phyloP scores from a whole-genome alignment of 64 coral and sea anemone species.

The Astreopora myriophthalma region DNA sequence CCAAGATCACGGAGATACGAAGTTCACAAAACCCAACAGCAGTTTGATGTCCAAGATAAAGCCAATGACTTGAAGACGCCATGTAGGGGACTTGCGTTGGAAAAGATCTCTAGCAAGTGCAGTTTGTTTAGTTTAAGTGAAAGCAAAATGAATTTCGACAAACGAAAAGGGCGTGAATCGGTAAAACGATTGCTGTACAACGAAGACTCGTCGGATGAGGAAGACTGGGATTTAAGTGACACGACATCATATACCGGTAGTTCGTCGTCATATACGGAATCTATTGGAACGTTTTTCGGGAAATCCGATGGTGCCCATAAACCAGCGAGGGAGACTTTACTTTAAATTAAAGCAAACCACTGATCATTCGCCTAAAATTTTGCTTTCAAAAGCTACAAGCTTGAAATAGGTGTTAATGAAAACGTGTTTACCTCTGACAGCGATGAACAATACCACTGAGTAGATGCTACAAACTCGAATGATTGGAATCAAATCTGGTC shows the following conservation, averaged over 20 bases:
- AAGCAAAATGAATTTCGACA: conserved; percentile 30
- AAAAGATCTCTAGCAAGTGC: conserved; percentile 19
- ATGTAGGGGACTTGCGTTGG: conserved; percentile 4
- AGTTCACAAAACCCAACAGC: conserved; percentile 47
- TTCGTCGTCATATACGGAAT: neutral
- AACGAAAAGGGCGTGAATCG: neutral
- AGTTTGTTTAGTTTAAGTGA: conserved; percentile 40
- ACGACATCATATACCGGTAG: neutral
- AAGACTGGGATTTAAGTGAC: neutral
- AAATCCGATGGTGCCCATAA: neutral
- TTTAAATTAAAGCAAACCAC: no score
- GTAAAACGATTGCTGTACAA: neutral
- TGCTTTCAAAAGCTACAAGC: no score
- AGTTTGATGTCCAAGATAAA: neutral
- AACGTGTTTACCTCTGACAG: no score
- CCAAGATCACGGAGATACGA: conserved; percentile 78
- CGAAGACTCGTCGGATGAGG: neutral
- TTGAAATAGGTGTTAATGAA: no score
- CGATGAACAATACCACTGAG: no score
- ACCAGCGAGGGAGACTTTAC: neutral
- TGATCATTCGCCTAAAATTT: no score
- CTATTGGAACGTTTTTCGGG: neutral
- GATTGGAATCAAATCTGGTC: no score
- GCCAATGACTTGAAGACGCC: neutral
- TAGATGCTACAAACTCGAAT: no score